Evolutionary conservation across 2,888 invertebrate species (phyloP).

Genomic region (Myopa testacea): DNA sequence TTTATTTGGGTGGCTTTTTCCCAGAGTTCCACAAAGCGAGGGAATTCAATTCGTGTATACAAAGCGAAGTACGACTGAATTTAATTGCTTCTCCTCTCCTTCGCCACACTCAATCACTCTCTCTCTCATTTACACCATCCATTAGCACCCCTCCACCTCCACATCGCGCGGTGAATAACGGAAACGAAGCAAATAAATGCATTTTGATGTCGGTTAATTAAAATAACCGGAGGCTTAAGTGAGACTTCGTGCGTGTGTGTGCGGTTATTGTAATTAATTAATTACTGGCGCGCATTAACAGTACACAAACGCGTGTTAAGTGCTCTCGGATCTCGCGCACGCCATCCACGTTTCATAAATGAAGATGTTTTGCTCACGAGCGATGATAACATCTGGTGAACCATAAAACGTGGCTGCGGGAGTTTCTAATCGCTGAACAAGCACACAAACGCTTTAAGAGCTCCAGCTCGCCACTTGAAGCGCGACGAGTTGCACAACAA

Average conservation of each 20-base stretch:
- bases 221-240: background rate
- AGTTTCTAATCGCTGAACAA: background rate
- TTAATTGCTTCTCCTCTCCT: too few relatives aligned
- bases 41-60: too few relatives aligned
- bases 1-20: too few relatives aligned
- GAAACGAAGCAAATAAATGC: slow-evolving; percentile 9
- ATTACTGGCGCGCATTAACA: slow-evolving; percentile 8
- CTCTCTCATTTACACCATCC: too few relatives aligned
- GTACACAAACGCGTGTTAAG: slow-evolving; percentile 18
- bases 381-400: background rate
- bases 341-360: background rate
- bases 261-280: background rate
- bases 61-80: too few relatives aligned
- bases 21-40: too few relatives aligned
- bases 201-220: slow-evolving; percentile 18
- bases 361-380: background rate
- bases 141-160: too few relatives aligned
- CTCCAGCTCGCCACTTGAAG: background rate
- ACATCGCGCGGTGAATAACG: too few relatives aligned
- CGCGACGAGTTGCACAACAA: too few relatives aligned
- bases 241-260: background rate
- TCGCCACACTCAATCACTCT: too few relatives aligned
- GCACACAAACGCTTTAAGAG: background rate
- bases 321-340: background rate
- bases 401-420: background rate